Conservation (phyloP, 2,113 vertebrate genomes). For the Otolemur garnettii region DNA sequence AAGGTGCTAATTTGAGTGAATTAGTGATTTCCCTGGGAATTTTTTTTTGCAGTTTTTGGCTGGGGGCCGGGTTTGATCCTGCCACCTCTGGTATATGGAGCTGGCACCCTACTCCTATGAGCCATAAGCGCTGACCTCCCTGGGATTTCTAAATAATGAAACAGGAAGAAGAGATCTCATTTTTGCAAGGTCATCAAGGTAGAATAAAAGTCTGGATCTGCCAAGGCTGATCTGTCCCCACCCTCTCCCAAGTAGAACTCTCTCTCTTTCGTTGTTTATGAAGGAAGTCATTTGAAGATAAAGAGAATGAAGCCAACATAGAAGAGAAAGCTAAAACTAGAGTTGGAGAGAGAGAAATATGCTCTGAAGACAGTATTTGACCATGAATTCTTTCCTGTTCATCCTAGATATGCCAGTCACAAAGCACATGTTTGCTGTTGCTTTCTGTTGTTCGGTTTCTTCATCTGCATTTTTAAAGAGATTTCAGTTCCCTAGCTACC, state of each 20-base stretch:
- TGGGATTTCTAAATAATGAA: slow-evolving; percentile 30
- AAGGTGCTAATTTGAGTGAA: neutral
- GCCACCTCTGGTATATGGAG: too few species aligned
- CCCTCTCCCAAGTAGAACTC: neutral
- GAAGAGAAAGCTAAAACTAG: neutral
- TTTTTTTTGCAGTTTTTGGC: too few species aligned
- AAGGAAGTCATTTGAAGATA: neutral
- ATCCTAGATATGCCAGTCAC: neutral
- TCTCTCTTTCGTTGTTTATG: neutral
- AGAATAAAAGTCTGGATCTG: neutral
- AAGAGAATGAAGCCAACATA: neutral
- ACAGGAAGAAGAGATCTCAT: neutral
- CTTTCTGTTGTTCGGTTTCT: neutral
- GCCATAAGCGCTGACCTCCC: too few species aligned
- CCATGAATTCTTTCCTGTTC: neutral
- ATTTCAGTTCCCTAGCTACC: neutral
- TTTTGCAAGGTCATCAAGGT: neutral
- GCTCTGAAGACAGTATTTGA: neutral
- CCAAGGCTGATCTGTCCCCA: neutral
- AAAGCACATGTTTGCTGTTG: neutral
- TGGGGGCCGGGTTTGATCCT: too few species aligned
- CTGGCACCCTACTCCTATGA: too few species aligned
- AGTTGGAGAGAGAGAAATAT: neutral
- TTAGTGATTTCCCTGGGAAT: neutral
- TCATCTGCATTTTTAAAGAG: neutral